phyloP scores from a whole-genome alignment of 2,888 invertebrate species.

The Bhutanitis thaidina region DNA sequence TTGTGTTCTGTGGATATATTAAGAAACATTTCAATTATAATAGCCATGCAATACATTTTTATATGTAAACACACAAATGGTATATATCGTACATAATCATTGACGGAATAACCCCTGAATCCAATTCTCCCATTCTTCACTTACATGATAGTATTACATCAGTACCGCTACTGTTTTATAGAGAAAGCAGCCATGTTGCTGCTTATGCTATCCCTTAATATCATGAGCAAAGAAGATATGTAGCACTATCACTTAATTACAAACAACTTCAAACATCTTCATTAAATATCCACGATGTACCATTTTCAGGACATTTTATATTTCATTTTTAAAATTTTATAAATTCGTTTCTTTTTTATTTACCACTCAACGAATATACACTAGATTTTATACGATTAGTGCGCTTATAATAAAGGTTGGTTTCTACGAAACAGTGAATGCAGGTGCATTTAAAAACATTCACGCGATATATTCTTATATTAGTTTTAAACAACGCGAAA shows the following conservation, averaged over 20 bases:
- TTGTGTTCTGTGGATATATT: not conserved
- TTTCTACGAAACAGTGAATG: too few relatives aligned
- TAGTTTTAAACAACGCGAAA: too few relatives aligned
- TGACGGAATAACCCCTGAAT: too few relatives aligned
- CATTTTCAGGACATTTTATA: not conserved
- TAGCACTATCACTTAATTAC: slow-evolving; percentile 18
- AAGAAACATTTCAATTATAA: too few relatives aligned
- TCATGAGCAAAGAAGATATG: slow-evolving; percentile 19
- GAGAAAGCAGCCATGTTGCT: not conserved
- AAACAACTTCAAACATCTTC: not conserved
- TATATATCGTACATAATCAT: too few relatives aligned
- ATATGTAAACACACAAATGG: too few relatives aligned
- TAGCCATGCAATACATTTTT: too few relatives aligned
- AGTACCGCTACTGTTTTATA: not conserved
- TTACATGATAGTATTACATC: not conserved
- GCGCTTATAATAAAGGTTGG: too few relatives aligned
- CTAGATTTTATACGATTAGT: too few relatives aligned
- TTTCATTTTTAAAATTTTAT: not conserved
- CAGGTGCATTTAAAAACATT: too few relatives aligned
- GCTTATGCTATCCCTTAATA: slow-evolving; percentile 2
- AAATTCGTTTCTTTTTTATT: slow-evolving; percentile 11
- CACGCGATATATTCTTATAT: too few relatives aligned
- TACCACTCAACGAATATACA: not conserved
- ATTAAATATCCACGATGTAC: not conserved
- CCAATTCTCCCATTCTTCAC: too few relatives aligned